Evolutionary conservation across 2,113 vertebrate species (phyloP), one percentile per base, ranked within the genome.

Genomic region (Microtus montanus): DNA sequence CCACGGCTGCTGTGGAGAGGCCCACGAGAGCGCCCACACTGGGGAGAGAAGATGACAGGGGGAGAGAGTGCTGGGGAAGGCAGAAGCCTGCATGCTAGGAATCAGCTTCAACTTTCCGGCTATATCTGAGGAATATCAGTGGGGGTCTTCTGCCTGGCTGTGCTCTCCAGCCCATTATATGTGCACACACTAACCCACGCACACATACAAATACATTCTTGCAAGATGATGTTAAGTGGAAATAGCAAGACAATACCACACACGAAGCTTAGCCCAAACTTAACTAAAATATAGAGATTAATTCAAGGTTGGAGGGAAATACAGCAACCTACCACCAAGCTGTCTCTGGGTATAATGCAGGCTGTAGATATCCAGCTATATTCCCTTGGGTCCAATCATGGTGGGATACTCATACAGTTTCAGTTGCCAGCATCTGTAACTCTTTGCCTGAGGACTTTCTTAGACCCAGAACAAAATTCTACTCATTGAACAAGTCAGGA

Each of bases 11-110:
- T 90, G 99, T 98, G 3, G 99, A 99, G 91, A 99, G 98, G 96
- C 99, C 99, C 87, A 99, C 98, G 1, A 99, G 99, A 9, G 99
- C 99, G 24, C 99, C 99, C 3, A 99, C 96, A 66, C 99, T 99
- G 96, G 30, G 71, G 94, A 97, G 92, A 98, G 96, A 98, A 92
- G 95, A 97, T 26, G 63, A 90, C 4, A 0, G 19, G 85, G 20
- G 71, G 52, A 94, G 87, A 49, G 52, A 93, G 87, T 58, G 79
- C 91, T 17, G 35, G 47, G 11, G 54, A 49, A 90, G 84, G 86
- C 64, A 91, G 49, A 89, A 66, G 4, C 5, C 3, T 7, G 66
- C n/a, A 2, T 1, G 38, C 41, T 0, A 58, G 61, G 73, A 20
- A 66, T 9, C 41, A 41, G 52, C 49, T 49, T n/a, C 2, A 5